Evolutionary conservation across 2,113 vertebrate species (phyloP), one percentile per base, ranked within the genome.

Genomic region (Calonectris borealis): DNA sequence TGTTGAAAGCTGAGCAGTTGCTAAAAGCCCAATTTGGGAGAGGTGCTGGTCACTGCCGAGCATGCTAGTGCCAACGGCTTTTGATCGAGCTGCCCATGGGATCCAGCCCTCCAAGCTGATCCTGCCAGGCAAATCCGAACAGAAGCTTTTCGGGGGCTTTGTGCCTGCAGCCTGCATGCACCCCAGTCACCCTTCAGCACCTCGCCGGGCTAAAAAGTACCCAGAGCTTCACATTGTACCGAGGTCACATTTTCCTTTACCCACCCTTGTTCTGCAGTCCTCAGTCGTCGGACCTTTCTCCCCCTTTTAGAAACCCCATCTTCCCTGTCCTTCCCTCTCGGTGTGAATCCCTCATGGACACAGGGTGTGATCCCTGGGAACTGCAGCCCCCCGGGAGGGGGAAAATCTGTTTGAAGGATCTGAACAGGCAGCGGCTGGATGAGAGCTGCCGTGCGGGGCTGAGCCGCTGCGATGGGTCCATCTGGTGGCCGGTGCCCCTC

Each of bases 191-290:
- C 60, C 40, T 26, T 44, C 52, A 68, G 71, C 58, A 65, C 55
- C 36, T 61, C 2, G 5, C 20, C 7, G 4, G 13, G 44, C 68
- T 61, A 25, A 65, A 83, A 82, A 8, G 8, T 11, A 61, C 55
- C 36, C 36, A 8, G 46, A 79, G 18, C 26, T 61, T 52, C 16
- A 13, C 3, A 0, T 36, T 22, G 12, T 2, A 29, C 11, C 0
- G 0, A 64, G 44, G 46, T 52, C 46, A 12, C 21, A 0, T 62
- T 73, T 84, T 69, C 64, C 16, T 26, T 83, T 40, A 22, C 21
- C 55, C 22, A 1, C 38, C 75, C 54, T 29, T n/a, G 20, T 79
- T 86, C 42, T 2, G 1, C 38, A 31, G 27, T 34, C 29, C 34
- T 65, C 68, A 42, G 0, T 46, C 24, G 0, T 13, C 58, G 32